A percentile compares a stretch with the other conserved stretches of the same genome.
phyloP scores from a whole-genome alignment of 2,797 vertebrate species.

The Notamacropus eugenii region DNA sequence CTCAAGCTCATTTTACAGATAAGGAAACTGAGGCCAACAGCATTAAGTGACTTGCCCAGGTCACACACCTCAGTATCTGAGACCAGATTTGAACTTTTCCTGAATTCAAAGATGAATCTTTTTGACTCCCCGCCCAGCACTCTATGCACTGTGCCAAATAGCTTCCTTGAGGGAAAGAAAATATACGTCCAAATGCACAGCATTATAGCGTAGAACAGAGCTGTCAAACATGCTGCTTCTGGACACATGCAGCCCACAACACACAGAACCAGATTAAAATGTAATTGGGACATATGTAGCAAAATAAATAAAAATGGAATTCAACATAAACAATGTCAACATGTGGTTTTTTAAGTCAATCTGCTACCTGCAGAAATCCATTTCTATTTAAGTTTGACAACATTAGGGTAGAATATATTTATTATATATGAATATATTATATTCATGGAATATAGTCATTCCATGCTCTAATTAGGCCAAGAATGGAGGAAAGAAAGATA shows the following conservation, averaged over 20 bases:
- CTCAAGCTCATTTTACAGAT: constrained; percentile 1
- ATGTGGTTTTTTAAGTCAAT: not conserved
- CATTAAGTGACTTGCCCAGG: constrained; percentile 1
- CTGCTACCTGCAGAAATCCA: not conserved
- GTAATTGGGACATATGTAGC: not conserved
- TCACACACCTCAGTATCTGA: not conserved
- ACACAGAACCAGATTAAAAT: not conserved
- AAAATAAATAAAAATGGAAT: not conserved
- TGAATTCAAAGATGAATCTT: not conserved
- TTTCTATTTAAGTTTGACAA: not conserved
- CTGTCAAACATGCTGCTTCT: not conserved
- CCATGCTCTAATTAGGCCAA: not conserved
- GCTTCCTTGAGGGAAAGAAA: not conserved
- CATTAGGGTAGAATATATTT: not conserved
- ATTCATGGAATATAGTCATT: not conserved
- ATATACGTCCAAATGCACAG: not conserved
- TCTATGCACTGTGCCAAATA: not conserved
- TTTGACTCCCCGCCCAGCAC: not conserved
- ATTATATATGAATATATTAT: not conserved
- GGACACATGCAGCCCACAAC: not conserved
- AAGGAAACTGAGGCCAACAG: constrained; percentile 7
- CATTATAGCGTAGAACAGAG: not conserved
- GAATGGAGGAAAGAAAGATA: not conserved
- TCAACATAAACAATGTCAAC: not conserved
- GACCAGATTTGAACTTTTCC: not conserved